Percentiles rank a stretch among this genome's conserved stretches.
phyloP scores from a whole-genome alignment of 2,797 vertebrate genomes.

The Kryptolebias ocellatus region DNA sequence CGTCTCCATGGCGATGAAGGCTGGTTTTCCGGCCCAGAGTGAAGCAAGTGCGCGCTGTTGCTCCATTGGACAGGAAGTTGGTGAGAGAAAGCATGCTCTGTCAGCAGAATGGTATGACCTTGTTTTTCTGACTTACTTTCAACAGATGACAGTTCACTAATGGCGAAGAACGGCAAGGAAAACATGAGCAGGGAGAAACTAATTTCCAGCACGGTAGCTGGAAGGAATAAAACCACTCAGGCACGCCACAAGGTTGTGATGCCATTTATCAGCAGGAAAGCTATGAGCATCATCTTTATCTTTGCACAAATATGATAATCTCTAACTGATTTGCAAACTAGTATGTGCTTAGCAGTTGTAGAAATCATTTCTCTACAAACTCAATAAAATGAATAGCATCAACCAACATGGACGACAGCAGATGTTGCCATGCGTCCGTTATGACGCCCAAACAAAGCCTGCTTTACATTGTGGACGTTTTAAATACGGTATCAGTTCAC shows the following conservation, averaged over 20 bases:
- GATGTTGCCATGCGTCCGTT: no score
- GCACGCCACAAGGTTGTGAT: constrained; percentile 5
- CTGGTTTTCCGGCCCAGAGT: constrained; percentile 72
- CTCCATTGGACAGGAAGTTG: constrained; percentile 73
- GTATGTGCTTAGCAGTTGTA: not conserved
- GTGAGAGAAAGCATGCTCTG: constrained; percentile 61
- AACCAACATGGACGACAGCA: no score
- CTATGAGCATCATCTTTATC: constrained; percentile 2
- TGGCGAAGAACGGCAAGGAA: not conserved
- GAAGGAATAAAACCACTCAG: constrained; percentile 9
- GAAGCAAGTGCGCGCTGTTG: constrained; percentile 61
- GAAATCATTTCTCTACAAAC: no score
- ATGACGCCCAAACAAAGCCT: no score
- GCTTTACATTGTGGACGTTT: no score
- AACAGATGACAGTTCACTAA: constrained; percentile 15
- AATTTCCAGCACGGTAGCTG: not conserved
- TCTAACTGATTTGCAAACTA: constrained; percentile 1
- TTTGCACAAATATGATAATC: constrained; percentile 14
- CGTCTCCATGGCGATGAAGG: constrained; percentile 78
- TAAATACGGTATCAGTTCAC: no score
- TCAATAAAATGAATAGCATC: no score
- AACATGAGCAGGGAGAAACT: not conserved
- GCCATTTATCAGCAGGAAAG: constrained; percentile 29
- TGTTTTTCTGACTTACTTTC: constrained; percentile 40
- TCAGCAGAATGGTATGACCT: constrained; percentile 64